phyloP scores from a whole-genome alignment of 2,797 vertebrate species.

The Lacerta bilineata region DNA sequence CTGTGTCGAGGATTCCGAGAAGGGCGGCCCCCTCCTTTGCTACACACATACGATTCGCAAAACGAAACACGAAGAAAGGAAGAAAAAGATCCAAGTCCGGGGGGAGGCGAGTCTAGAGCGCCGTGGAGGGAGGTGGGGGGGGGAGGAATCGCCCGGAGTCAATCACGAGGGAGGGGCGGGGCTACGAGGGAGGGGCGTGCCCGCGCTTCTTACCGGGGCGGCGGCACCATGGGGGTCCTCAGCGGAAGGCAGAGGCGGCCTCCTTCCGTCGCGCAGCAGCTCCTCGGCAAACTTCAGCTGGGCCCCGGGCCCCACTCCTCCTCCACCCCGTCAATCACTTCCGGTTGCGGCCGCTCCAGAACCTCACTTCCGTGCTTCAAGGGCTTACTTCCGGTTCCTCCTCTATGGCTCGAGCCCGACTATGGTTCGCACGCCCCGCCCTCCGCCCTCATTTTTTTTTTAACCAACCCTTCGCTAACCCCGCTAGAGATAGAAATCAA shows the following conservation, averaged over 20 bases:
- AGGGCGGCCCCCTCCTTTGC: too few relatives aligned
- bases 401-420: too few relatives aligned
- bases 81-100: neutral
- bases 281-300: conserved; percentile 22
- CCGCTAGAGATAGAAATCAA: neutral
- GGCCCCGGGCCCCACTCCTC: neutral
- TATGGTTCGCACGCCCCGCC: neutral
- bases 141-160: accelerated
- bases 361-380: conserved; percentile 12
- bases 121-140: too few relatives aligned
- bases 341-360: neutral
- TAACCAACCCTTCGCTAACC: neutral
- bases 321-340: neutral
- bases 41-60: too few relatives aligned
- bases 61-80: too few relatives aligned
- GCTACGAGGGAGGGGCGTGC: neutral
- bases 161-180: conserved; percentile 3
- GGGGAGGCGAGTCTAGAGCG: neutral
- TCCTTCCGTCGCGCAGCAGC: conserved; percentile 47
- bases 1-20: neutral
- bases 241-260: conserved; percentile 73
- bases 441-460: too few relatives aligned
- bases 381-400: neutral
- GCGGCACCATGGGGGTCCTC: conserved; percentile 82
- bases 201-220: conserved; percentile 28